Conservation (phyloP, 2,888 invertebrate genomes). For the Caenorhabditis virilis region DNA sequence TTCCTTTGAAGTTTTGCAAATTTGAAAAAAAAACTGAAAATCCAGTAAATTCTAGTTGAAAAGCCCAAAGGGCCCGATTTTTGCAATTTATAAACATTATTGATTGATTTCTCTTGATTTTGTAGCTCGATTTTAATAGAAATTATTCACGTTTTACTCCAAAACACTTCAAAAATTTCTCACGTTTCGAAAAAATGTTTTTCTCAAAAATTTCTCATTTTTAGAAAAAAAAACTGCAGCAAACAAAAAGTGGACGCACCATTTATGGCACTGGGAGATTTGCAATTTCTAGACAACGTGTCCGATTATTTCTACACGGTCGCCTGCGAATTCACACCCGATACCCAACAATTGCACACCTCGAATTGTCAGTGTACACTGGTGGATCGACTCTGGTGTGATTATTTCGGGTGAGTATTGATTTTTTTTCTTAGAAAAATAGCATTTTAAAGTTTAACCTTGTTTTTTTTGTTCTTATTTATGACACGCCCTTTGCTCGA, state of each 20-base stretch:
- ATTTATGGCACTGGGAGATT: constrained; percentile 25
- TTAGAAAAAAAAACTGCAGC: background rate
- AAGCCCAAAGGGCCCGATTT: too few species aligned
- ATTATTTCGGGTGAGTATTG: constrained; percentile 36
- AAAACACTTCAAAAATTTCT: background rate
- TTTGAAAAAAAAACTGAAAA: too few species aligned
- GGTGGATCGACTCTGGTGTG: constrained; percentile 18
- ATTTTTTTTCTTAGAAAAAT: too few species aligned
- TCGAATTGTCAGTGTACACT: constrained; percentile 30
- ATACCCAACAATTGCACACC: constrained; percentile 21
- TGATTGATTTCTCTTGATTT: too few species aligned
- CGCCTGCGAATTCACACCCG: constrained; percentile 27
- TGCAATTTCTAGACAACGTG: constrained; percentile 31
- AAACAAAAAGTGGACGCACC: too few species aligned
- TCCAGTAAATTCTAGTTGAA: too few species aligned
- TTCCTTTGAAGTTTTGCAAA: too few species aligned
- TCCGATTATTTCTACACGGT: constrained; percentile 24
- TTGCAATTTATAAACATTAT: too few species aligned
- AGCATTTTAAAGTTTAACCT: too few species aligned
- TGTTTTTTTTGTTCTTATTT: too few species aligned
- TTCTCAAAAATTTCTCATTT: background rate
- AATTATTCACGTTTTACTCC: background rate
- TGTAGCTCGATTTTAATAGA: too few species aligned
- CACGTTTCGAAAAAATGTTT: background rate
- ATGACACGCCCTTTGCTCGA: too few species aligned